Evolutionary conservation across 2,888 invertebrate genomes (phyloP).

Genomic region (Linnaemya vulpina): DNA sequence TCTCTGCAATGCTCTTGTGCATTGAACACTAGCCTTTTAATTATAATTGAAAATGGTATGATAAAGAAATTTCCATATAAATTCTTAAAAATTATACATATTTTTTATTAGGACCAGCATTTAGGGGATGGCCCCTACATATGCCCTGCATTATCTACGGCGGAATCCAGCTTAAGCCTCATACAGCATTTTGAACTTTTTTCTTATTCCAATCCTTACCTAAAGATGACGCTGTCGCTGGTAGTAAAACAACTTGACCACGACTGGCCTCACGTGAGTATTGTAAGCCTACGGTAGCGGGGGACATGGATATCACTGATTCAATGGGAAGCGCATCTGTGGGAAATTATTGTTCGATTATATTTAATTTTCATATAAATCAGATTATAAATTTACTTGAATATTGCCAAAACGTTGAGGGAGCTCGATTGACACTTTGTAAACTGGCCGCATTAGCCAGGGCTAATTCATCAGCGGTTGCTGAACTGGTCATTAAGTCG

Average conservation of each 20-base stretch:
- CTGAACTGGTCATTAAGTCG: slow-evolving; percentile 79
- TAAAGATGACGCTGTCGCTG: slow-evolving; percentile 86
- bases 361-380: neutral
- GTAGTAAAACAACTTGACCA: slow-evolving; percentile 91
- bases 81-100: no score
- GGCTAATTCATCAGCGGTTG: slow-evolving; percentile 78
- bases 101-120: no score
- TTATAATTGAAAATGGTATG: no score
- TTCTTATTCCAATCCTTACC: slow-evolving; percentile 81
- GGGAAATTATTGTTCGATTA: neutral
- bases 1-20: no score
- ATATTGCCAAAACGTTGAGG: slow-evolving; percentile 90
- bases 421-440: slow-evolving; percentile 77
- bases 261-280: slow-evolving; percentile 93
- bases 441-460: slow-evolving; percentile 77
- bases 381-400: slow-evolving; percentile 84
- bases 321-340: slow-evolving; percentile 89
- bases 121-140: no score
- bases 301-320: slow-evolving; percentile 89
- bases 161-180: no score
- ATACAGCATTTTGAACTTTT: no score
- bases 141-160: no score
- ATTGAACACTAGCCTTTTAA: no score
- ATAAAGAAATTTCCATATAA: no score
- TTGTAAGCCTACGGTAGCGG: slow-evolving; percentile 91